Conservation (phyloP, 30 jellyfish, hydroid and myxozoan species). For the Cassiopea andromeda region DNA sequence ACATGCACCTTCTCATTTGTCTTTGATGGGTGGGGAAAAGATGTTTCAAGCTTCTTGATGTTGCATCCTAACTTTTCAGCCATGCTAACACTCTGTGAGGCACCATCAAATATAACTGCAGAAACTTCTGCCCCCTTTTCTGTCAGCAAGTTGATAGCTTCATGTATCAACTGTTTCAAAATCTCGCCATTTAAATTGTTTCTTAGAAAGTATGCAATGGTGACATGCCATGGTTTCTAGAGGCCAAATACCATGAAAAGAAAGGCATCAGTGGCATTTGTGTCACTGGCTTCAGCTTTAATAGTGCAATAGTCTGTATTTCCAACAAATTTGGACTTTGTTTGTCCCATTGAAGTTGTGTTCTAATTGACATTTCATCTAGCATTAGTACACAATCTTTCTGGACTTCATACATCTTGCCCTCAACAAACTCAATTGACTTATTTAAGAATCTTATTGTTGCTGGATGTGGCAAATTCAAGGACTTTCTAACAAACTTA, state of each 20-base stretch:
- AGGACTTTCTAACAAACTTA: constrained; percentile 1
- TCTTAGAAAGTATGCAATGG: constrained; percentile 48
- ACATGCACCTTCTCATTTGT: constrained; percentile 22
- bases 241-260: background rate
- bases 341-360: constrained; percentile 34
- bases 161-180: constrained; percentile 7
- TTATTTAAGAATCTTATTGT: constrained; percentile 39
- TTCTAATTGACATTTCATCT: constrained; percentile 50
- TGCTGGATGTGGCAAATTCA: constrained; percentile 48
- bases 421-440: constrained; percentile 8
- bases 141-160: constrained; percentile 12
- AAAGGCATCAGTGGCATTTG: constrained; percentile 32
- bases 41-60: constrained; percentile 27
- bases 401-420: background rate
- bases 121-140: constrained; percentile 22
- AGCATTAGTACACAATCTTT: background rate
- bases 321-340: constrained; percentile 35
- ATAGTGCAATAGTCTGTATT: constrained; percentile 53
- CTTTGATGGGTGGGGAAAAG: constrained; percentile 39
- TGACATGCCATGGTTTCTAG: constrained; percentile 24
- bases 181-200: constrained; percentile 27
- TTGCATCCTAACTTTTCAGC: constrained; percentile 53
- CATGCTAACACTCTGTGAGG: constrained; percentile 21
- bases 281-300: constrained; percentile 34
- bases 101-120: constrained; percentile 53